Evolutionary conservation across 1,140 invertebrate genomes (phyloP), one percentile per base, ranked within the genome.

Genomic region (Megathymus violae): DNA sequence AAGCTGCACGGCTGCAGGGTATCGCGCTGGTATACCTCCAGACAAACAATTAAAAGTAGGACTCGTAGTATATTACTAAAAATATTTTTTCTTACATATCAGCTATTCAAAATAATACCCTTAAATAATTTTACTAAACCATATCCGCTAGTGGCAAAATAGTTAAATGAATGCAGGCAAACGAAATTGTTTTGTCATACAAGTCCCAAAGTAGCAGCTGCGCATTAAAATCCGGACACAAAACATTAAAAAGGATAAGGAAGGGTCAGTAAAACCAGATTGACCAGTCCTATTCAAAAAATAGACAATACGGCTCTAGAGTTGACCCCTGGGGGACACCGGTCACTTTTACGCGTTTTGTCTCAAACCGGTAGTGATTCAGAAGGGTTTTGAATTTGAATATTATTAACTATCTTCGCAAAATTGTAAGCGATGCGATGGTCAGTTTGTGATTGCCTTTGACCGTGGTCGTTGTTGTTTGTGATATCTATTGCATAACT

Each of bases 241-340:
- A 77, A 74, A 71, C 67, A 70, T 76, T 76, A 62, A 73, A 73
- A 74, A 77, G 74, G 75, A 72, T 72, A 88, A 85, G 85, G 73
- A 88, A 88, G 88, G 88, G 88, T 90, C 88, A 88, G 78, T 64
- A 52, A 77, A 88, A 89, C 84, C 78, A 82, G 87, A 88, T 84
- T 90, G 86, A 87, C 86, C 86, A 85, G 84, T 86, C 71, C 75
- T 74, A 74, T 78, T 80, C 71, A 78, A 78, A 79, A 78, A 83
- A 85, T 82, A 86, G 80, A 88, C 84, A 89, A 88, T 85, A 65
- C 64, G 61, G 80, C 19, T 56, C 81, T 70, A 85, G 64, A 66
- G 62, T 51, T 88, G 85, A 89, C 88, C 88, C 85, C 70, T 82
- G 81, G 71, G 81, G 78, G 71, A 87, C 78, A 78, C 82, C 83